These are phyloP conservation scores for Sciaenops ocellatus DNA, from an alignment of 2,797 vertebrate species.

Conservation along the genomic window DNA sequence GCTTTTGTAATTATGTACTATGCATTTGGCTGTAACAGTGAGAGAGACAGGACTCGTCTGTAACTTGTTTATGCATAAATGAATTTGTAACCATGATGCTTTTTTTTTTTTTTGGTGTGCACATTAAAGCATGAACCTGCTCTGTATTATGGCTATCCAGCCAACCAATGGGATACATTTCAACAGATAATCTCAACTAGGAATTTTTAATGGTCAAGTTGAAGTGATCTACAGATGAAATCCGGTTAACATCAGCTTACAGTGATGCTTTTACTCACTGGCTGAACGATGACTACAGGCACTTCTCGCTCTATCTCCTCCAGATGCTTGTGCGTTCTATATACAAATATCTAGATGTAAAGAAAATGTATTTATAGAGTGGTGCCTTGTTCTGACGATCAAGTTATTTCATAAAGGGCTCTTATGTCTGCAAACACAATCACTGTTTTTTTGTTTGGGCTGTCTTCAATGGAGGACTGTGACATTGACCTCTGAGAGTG, in stretches of 20 bases:
- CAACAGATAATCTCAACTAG: slow-evolving; percentile 31
- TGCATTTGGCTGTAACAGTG: slow-evolving; percentile 64
- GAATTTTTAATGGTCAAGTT: slow-evolving; percentile 36
- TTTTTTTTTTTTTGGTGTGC: background rate
- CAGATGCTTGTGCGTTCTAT: slow-evolving; percentile 62
- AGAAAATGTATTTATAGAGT: slow-evolving; percentile 82
- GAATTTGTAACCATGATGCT: slow-evolving; percentile 4
- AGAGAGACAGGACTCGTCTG: slow-evolving; percentile 62
- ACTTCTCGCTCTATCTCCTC: slow-evolving; percentile 44
- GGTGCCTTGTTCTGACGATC: slow-evolving; percentile 79
- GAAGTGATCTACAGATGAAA: slow-evolving; percentile 38
- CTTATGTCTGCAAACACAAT: slow-evolving; percentile 48
- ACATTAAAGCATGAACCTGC: background rate
- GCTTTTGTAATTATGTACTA: slow-evolving; percentile 68
- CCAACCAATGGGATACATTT: slow-evolving; percentile 26
- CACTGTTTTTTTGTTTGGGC: slow-evolving; percentile 15
- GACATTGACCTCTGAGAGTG: slow-evolving; percentile 24
- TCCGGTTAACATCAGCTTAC: slow-evolving; percentile 30
- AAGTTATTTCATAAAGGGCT: slow-evolving; percentile 67
- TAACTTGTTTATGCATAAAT: slow-evolving; percentile 49
- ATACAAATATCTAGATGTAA: slow-evolving; percentile 73
- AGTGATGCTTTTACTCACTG: slow-evolving; percentile 23
- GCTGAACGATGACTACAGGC: slow-evolving; percentile 41
- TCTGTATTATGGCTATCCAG: slow-evolving; percentile 11
- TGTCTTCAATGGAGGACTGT: slow-evolving; percentile 19